These are phyloP conservation scores for Vanessa cardui DNA, from an alignment of 2,888 invertebrate genomes.

Conservation along the genomic window DNA sequence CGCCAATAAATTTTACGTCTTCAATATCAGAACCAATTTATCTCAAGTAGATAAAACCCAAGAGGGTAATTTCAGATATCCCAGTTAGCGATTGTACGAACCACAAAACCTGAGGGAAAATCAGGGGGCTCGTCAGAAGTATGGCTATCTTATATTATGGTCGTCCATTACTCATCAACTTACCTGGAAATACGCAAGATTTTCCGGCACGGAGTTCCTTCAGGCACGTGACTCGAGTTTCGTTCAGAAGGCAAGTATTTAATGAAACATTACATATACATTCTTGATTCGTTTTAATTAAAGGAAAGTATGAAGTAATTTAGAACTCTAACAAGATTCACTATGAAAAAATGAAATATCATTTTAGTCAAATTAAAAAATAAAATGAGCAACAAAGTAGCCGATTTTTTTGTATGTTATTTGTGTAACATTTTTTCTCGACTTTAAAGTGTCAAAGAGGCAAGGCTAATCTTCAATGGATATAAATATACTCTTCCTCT, in stretches of 20 bases:
- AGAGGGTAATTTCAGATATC: conserved; percentile 39
- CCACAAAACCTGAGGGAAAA: conserved; percentile 41
- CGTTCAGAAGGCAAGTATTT: conserved; percentile 11
- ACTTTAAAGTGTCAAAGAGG: no score
- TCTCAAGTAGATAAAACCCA: conserved; percentile 36
- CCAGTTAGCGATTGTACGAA: conserved; percentile 26
- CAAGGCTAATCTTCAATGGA: no score
- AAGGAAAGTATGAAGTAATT: no score
- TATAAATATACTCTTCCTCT: no score
- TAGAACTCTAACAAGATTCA: no score
- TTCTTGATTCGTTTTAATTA: no score
- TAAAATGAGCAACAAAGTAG: no score
- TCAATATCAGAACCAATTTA: conserved; percentile 32
- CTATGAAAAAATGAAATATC: no score
- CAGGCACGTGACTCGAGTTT: conserved; percentile 45
- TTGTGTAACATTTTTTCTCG: no score
- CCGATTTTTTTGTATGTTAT: no score
- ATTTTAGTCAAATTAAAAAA: no score
- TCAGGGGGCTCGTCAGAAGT: conserved; percentile 36
- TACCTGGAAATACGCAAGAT: conserved; percentile 49
- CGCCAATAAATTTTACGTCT: conserved; percentile 25
- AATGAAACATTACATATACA: no score
- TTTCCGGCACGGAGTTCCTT: conserved; percentile 45
- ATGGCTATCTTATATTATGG: conserved; percentile 39
- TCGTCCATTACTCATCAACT: conserved; percentile 49